Percentiles rank a stretch among this genome's conserved stretches.
Evolutionary conservation across 92 coral and sea anemone species (phyloP).

Genomic region (Virgularia gustaviana): DNA sequence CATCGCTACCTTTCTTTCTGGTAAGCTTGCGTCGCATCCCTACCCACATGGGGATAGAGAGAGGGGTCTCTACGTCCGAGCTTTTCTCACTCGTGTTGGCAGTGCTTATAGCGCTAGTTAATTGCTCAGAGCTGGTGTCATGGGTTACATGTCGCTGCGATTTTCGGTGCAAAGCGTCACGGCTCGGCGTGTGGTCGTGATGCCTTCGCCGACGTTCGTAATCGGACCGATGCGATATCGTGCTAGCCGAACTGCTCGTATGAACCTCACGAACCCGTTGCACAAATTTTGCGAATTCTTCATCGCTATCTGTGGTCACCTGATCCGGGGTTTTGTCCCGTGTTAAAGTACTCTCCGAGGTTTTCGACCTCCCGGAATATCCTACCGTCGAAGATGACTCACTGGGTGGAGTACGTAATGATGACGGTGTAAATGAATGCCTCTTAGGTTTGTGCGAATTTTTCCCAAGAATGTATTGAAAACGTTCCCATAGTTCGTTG

Average conservation of each 20-base stretch:
- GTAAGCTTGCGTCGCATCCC: constrained; percentile 5
- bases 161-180: neutral
- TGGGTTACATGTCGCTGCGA: neutral
- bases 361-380: too few species aligned
- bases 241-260: constrained; percentile 17
- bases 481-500: constrained; percentile 68
- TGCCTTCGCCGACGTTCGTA: neutral
- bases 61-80: neutral
- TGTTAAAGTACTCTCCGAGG: constrained; percentile 3
- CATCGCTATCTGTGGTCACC: constrained; percentile 27
- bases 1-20: neutral
- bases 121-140: neutral
- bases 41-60: constrained; percentile 27
- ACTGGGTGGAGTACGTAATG: constrained; percentile 3
- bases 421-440: neutral
- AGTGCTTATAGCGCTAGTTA: too few species aligned
- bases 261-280: constrained; percentile 32
- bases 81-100: neutral
- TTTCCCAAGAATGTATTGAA: constrained; percentile 57
- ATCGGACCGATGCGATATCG: neutral
- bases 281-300: constrained; percentile 35
- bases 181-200: neutral
- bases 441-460: constrained; percentile 34
- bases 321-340: neutral
- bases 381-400: constrained; percentile 6